Percentiles rank a stretch among this genome's conserved stretches.
Conservation (phyloP, 2,113 vertebrate genomes). For the Ciconia maguari region DNA sequence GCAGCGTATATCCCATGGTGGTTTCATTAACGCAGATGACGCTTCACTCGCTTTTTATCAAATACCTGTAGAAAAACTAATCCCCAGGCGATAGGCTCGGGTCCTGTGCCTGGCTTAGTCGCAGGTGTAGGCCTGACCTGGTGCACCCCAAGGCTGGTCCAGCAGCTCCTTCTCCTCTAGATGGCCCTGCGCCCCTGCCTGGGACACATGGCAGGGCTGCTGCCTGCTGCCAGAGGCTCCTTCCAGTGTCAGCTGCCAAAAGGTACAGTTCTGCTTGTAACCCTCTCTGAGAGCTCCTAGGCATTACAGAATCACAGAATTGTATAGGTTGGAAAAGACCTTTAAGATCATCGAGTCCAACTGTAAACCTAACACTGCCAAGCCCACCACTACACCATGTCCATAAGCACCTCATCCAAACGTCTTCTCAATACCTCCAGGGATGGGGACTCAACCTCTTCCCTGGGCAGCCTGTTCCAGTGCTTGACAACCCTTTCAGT, state of each 20-base stretch:
- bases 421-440: no score
- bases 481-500: no score
- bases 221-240: not conserved
- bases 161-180: not conserved
- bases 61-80: not conserved
- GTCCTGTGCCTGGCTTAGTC: fast-evolving
- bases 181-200: not conserved
- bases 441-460: no score
- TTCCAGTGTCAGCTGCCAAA: not conserved
- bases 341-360: no score
- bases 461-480: no score
- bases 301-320: no score
- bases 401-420: no score
- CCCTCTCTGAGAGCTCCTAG: fast-evolving
- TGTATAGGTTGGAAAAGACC: no score
- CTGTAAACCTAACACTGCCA: no score
- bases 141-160: not conserved
- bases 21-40: not conserved
- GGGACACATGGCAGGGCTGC: not conserved
- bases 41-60: not conserved
- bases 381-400: no score
- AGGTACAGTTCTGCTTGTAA: not conserved
- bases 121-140: not conserved
- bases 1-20: fast-evolving
- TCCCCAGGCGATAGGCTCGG: fast-evolving